Percentiles rank a stretch among this genome's conserved stretches.
Conservation (phyloP, 1,140 invertebrate genomes). For the Aporrectodea caliginosa region DNA sequence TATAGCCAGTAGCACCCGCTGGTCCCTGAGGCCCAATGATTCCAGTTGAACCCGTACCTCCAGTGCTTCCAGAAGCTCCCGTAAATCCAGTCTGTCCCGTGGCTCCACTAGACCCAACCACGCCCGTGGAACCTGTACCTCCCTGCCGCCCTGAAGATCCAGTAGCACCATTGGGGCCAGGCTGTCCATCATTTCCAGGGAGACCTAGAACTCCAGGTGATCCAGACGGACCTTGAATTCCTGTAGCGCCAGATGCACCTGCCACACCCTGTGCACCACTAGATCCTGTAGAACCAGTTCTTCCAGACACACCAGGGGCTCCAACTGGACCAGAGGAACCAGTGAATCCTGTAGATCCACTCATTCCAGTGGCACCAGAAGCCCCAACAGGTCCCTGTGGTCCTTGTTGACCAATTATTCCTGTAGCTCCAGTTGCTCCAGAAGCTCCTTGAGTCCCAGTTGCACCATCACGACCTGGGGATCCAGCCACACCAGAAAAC, state of each 20-base stretch:
- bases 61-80: not conserved
- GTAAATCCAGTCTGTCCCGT: not conserved
- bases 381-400: constrained; percentile 28
- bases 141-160: not conserved
- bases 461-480: constrained; percentile 19
- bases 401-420: constrained; percentile 26
- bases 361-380: constrained; percentile 42
- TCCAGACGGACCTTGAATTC: constrained; percentile 20
- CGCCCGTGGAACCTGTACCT: not conserved
- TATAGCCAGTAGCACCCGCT: not conserved
- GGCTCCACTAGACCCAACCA: not conserved
- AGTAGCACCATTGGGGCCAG: constrained; percentile 7
- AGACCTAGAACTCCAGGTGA: constrained; percentile 18
- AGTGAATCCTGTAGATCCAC: constrained; percentile 27
- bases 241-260: constrained; percentile 64
- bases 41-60: not conserved
- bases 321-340: constrained; percentile 9
- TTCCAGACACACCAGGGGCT: not conserved
- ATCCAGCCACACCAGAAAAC: constrained; percentile 33
- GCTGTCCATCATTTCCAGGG: not conserved
- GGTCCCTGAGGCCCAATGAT: not conserved
- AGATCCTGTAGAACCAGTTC: constrained; percentile 59
- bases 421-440: not conserved
- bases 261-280: constrained; percentile 61
- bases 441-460: not conserved